Evolutionary conservation across 2,888 invertebrate species (phyloP).

Genomic region (Xestia sexstrigata): DNA sequence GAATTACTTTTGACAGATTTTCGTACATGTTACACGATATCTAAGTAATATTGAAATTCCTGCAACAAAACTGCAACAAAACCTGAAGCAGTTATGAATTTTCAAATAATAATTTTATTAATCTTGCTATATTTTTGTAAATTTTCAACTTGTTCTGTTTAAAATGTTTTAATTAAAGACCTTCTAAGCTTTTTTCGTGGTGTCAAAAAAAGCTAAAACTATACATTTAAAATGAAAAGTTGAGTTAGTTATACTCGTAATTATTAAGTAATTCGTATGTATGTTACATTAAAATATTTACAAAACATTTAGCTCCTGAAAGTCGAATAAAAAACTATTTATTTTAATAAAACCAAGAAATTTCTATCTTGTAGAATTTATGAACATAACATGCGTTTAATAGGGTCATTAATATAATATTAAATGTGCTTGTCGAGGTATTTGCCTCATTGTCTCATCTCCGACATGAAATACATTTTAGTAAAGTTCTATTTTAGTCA

Average conservation of each 20-base stretch:
- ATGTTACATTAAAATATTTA: background rate
- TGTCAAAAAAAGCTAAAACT: background rate
- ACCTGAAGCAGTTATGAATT: background rate
- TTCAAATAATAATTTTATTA: background rate
- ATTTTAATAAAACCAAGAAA: background rate
- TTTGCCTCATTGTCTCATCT: background rate
- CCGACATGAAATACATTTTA: constrained; percentile 1
- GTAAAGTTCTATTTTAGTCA: background rate
- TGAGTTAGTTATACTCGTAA: background rate
- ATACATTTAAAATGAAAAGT: background rate
- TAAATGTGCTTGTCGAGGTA: background rate
- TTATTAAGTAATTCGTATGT: too few species aligned
- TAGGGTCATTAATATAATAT: background rate
- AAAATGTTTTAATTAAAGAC: background rate
- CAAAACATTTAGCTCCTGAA: background rate
- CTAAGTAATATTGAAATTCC: background rate
- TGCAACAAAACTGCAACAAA: too few species aligned
- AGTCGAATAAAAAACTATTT: background rate
- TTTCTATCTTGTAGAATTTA: background rate
- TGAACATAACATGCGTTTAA: background rate
- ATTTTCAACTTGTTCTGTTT: background rate
- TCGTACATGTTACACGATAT: background rate
- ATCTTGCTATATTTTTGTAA: background rate
- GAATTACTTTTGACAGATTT: background rate
- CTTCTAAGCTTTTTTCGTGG: background rate